Percentiles rank a stretch among this genome's conserved stretches.
Evolutionary conservation across 2,888 invertebrate species (phyloP).

Genomic region (Lordiphosa fenestrarum): DNA sequence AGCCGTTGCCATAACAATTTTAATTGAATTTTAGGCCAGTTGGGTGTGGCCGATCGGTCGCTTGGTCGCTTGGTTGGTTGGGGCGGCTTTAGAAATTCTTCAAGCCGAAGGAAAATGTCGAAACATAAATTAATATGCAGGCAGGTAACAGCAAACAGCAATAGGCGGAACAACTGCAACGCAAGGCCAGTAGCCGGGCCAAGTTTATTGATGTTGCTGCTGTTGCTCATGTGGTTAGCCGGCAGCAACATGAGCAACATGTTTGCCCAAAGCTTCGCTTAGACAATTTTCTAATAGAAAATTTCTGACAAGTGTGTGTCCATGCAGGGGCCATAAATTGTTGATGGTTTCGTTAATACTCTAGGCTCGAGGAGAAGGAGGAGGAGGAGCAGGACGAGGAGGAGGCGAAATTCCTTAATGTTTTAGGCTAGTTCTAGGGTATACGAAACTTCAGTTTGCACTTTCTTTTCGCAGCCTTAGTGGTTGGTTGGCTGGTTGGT

Average conservation of each 20-base stretch:
- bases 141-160: constrained; percentile 29
- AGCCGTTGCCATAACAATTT: constrained; percentile 22
- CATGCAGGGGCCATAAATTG: background rate
- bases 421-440: background rate
- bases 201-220: constrained; percentile 27
- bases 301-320: constrained; percentile 20
- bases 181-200: constrained; percentile 20
- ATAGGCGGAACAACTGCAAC: constrained; percentile 31
- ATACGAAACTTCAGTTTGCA: constrained; percentile 7
- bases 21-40: constrained; percentile 38
- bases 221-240: constrained; percentile 13
- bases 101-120: constrained; percentile 34
- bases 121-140: constrained; percentile 44
- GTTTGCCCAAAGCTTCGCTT: constrained; percentile 23
- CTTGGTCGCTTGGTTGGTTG: background rate
- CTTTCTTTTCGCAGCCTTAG: constrained; percentile 1
- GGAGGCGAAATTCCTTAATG: no score
- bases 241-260: constrained; percentile 27
- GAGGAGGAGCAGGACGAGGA: no score
- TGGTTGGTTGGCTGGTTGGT: no score
- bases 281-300: constrained; percentile 30
- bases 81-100: constrained; percentile 27
- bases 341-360: no score
- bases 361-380: no score
- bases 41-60: constrained; percentile 25